Conservation (phyloP, 2,797 vertebrate genomes). For the Sparus aurata region DNA sequence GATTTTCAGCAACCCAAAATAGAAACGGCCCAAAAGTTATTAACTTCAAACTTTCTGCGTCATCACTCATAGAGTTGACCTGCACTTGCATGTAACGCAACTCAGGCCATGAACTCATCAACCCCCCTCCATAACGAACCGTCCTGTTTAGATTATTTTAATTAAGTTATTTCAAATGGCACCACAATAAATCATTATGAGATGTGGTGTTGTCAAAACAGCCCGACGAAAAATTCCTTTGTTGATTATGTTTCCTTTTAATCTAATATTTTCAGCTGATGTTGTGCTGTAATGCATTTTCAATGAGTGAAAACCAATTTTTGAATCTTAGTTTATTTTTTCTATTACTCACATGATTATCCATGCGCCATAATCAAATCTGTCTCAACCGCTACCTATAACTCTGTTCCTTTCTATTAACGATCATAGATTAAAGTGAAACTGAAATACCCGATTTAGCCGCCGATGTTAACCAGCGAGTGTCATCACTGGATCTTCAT, state of each 20-base stretch:
- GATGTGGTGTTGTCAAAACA: slow-evolving; percentile 16
- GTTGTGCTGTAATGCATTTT: slow-evolving; percentile 17
- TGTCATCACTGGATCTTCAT: slow-evolving; percentile 23
- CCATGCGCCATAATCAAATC: slow-evolving; percentile 5
- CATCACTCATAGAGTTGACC: too few relatives aligned
- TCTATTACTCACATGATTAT: background rate
- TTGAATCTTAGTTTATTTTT: background rate
- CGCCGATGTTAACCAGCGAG: slow-evolving; percentile 24
- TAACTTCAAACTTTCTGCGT: too few relatives aligned
- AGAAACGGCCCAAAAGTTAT: too few relatives aligned
- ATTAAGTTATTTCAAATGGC: too few relatives aligned
- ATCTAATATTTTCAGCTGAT: slow-evolving; percentile 3
- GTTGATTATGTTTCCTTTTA: slow-evolving; percentile 9
- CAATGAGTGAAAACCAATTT: background rate
- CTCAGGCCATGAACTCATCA: too few relatives aligned
- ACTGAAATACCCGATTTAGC: slow-evolving; percentile 20
- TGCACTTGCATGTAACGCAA: too few relatives aligned
- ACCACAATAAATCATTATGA: too few relatives aligned
- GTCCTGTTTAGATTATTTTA: too few relatives aligned
- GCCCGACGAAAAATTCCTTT: slow-evolving; percentile 5
- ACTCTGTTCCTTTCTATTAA: slow-evolving; percentile 26
- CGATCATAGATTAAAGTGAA: slow-evolving; percentile 9
- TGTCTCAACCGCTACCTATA: background rate
- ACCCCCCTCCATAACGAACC: too few relatives aligned
- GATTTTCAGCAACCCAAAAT: too few relatives aligned